A percentile compares a stretch with the other conserved stretches of the same genome.
phyloP scores from a whole-genome alignment of 1,140 invertebrate genomes.

The Reticulitermes speratus region DNA sequence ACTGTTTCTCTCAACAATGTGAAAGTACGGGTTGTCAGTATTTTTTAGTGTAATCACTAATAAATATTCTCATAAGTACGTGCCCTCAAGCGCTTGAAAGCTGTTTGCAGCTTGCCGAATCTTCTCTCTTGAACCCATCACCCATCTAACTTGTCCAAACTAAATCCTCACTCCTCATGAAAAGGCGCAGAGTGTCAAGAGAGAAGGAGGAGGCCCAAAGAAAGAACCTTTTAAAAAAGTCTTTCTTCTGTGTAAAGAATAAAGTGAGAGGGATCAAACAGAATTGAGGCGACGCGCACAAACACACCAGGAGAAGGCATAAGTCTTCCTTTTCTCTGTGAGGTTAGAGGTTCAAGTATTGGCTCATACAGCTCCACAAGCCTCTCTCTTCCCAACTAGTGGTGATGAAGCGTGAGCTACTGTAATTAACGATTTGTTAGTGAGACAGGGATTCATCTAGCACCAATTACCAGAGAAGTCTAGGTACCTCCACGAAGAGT shows the following conservation, averaged over 20 bases:
- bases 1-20: too few relatives aligned
- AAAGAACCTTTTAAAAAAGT: neutral
- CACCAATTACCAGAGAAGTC: neutral
- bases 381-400: neutral
- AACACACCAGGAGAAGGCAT: neutral
- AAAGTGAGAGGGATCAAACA: conserved; percentile 9
- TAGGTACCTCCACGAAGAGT: neutral
- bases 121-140: neutral
- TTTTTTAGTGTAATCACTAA: neutral
- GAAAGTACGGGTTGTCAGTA: neutral
- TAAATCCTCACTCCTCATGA: neutral
- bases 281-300: neutral
- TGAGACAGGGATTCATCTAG: neutral
- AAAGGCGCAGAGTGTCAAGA: neutral
- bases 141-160: neutral
- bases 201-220: neutral
- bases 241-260: neutral
- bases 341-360: neutral
- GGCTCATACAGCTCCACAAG: neutral
- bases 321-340: neutral
- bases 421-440: neutral
- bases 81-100: neutral
- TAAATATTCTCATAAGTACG: conserved; percentile 6
- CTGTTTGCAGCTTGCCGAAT: neutral
- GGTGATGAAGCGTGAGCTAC: neutral